phyloP scores from a whole-genome alignment of 1,140 invertebrate species.

The Macrocentrus cingulum region DNA sequence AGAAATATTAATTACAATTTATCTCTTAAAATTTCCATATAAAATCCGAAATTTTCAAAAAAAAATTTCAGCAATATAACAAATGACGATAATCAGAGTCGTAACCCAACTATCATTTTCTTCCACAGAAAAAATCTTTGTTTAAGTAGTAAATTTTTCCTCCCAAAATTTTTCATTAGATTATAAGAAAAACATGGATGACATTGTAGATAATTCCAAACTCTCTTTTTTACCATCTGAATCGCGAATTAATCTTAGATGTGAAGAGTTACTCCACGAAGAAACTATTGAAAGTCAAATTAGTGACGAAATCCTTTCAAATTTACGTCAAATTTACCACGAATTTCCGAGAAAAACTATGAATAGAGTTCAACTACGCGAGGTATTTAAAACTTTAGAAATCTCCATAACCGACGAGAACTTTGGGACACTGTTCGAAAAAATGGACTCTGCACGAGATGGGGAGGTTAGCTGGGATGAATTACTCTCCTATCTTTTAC shows the following conservation, averaged over 20 bases:
- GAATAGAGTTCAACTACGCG: conserved; percentile 31
- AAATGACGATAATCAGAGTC: too few species aligned
- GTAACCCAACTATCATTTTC: conserved; percentile 5
- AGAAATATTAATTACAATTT: too few species aligned
- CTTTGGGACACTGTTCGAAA: conserved; percentile 36
- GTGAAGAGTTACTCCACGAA: conserved; percentile 34
- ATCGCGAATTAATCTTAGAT: conserved; percentile 33
- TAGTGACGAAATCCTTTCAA: conserved; percentile 34
- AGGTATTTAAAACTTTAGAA: conserved; percentile 36
- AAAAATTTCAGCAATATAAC: too few species aligned
- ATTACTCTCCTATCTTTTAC: conserved; percentile 67
- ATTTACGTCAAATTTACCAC: conserved; percentile 36
- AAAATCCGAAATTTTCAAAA: too few species aligned
- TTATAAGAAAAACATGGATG: too few species aligned
- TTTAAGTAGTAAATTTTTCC: too few species aligned
- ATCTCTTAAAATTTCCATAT: too few species aligned
- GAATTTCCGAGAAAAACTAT: conserved; percentile 35
- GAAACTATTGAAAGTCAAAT: conserved; percentile 40
- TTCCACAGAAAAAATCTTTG: too few species aligned
- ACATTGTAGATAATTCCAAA: too few species aligned
- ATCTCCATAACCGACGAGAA: conserved; percentile 34
- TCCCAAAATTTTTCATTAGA: too few species aligned
- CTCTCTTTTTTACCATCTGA: neutral
- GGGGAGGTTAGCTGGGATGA: conserved; percentile 68
- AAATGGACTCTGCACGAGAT: conserved; percentile 53